Base-by-base conservation (phyloP, 2,113 vertebrate species). In the Hydrolagus affinis region DNA sequence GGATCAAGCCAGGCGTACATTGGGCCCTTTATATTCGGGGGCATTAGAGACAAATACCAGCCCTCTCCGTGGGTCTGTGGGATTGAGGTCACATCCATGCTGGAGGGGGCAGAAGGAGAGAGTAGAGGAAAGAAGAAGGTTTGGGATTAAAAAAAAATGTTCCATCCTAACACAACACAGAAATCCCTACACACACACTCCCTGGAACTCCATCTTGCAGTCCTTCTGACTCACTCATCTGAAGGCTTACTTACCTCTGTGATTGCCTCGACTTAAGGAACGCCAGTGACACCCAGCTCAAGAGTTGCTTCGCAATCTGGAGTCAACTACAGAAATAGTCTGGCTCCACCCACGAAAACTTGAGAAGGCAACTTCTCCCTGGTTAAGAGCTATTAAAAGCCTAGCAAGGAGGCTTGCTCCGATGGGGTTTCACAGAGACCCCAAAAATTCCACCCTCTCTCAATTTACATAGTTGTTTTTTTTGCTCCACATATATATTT, bases 21-120 rank as follows among this genome's bases (percentile, higher is more conserved):
- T 64, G 94, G 91, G 64, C 96, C 96, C 86, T 95, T 96, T 86
- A 90, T 87, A 57, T 96, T 97, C 85, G 95, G 95, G 15, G 94
- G 95, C 94, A 96, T 96, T 57, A 96, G 92, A 2, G 90, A 89
- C 86, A 96, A 88, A 87, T 96, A 96, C 96, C 96, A 97, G 87
- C 94, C 95, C 87, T 88, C 90, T 62, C 85, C 88, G 19, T 85
- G 89, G 56, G 88, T 17, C n/a, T 85, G 30, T 0, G 94, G 90
- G 86, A 87, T 56, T 0, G 85, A 87, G 86, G 89, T 87, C 73
- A 86, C 86, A 44, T 96, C 94, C 95, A 95, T 95, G 75, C 78
- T 88, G 60, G 62, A 86, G 64, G 59, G 77, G 70, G 8, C 12
- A 83, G 14, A 30, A 25, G 12, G 15, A 21, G 1, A 28, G 14